Evolutionary conservation across 2,888 invertebrate species (phyloP).

Genomic region (Phengaris alcon): DNA sequence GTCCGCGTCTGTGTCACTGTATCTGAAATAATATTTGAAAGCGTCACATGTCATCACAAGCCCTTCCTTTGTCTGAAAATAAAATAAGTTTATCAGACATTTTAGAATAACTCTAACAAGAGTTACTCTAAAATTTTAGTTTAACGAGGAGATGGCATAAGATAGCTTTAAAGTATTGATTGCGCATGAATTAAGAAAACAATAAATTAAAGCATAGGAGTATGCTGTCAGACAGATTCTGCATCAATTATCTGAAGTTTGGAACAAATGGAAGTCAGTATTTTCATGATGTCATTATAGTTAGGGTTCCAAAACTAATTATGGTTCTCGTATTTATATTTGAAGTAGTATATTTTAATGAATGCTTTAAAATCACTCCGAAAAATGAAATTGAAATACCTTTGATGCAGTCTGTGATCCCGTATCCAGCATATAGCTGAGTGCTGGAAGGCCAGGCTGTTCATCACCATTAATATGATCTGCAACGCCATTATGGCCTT

Average conservation of each 20-base stretch:
- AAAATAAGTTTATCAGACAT: too few relatives aligned
- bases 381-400: constrained; percentile 39
- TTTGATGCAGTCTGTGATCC: constrained; percentile 48
- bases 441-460: constrained; percentile 43
- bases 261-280: too few relatives aligned
- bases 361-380: neutral
- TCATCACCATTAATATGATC: constrained; percentile 44
- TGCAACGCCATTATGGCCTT: constrained; percentile 45
- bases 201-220: too few relatives aligned
- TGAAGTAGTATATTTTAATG: neutral
- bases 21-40: constrained; percentile 74
- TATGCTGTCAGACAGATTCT: too few relatives aligned
- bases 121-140: too few relatives aligned
- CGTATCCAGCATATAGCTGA: constrained; percentile 40
- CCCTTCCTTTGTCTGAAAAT: too few relatives aligned
- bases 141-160: too few relatives aligned
- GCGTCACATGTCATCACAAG: constrained; percentile 84
- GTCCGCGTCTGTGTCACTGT: constrained; percentile 87
- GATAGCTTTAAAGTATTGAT: too few relatives aligned
- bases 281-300: neutral
- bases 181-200: too few relatives aligned
- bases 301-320: constrained; percentile 83
- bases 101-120: too few relatives aligned
- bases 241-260: too few relatives aligned
- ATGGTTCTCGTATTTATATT: constrained; percentile 38